phyloP scores from a whole-genome alignment of 2,888 invertebrate genomes.

The Spodoptera picta region DNA sequence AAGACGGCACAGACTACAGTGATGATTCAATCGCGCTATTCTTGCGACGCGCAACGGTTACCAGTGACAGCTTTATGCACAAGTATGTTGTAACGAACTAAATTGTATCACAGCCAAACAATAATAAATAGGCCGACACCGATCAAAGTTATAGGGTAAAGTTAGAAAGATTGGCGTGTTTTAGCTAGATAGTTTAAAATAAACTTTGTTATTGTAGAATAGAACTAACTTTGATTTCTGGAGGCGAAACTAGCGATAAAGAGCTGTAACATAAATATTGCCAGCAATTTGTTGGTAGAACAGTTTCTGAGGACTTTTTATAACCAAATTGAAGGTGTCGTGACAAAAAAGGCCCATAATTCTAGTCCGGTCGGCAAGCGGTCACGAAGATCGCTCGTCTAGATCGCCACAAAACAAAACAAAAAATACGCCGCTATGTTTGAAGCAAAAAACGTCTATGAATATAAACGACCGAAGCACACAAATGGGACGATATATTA shows the following conservation, averaged over 20 bases:
- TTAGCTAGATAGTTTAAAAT: slow-evolving; percentile 22
- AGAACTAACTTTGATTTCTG: slow-evolving; percentile 20
- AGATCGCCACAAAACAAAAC: slow-evolving; percentile 46
- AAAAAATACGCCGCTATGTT: slow-evolving; percentile 59
- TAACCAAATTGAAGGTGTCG: slow-evolving; percentile 22
- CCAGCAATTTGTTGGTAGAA: slow-evolving; percentile 16
- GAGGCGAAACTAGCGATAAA: slow-evolving; percentile 16
- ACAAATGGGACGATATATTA: slow-evolving; percentile 56
- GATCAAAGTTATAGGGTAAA: slow-evolving; percentile 28
- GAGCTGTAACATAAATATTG: slow-evolving; percentile 16
- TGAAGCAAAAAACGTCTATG: slow-evolving; percentile 47
- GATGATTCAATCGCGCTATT: slow-evolving; percentile 58
- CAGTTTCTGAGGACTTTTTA: slow-evolving; percentile 22
- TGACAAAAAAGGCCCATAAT: slow-evolving; percentile 38
- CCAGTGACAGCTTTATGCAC: slow-evolving; percentile 32
- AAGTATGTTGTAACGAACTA: slow-evolving; percentile 34
- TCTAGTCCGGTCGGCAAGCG: slow-evolving; percentile 33
- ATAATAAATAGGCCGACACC: slow-evolving; percentile 33
- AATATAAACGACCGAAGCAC: slow-evolving; percentile 56
- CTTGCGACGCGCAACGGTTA: slow-evolving; percentile 39
- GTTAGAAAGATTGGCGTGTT: slow-evolving; percentile 33
- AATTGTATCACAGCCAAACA: slow-evolving; percentile 33
- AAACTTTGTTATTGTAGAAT: slow-evolving; percentile 23
- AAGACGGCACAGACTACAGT: slow-evolving; percentile 34
- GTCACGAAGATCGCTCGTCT: slow-evolving; percentile 41